phyloP scores from a whole-genome alignment of 1,140 invertebrate species.

The Drosophila kanapiae region DNA sequence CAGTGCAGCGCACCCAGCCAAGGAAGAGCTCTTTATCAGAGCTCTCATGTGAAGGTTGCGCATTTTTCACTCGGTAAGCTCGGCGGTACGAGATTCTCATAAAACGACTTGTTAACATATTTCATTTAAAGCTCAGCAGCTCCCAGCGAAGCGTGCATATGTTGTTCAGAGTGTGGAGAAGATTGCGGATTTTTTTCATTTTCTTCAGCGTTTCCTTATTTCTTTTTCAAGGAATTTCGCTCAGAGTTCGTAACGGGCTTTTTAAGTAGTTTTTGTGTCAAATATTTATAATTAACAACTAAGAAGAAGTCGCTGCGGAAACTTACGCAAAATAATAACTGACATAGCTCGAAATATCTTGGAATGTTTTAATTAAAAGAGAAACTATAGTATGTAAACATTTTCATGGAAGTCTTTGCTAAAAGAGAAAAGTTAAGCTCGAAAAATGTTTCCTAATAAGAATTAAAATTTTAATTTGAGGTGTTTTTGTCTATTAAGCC shows the following conservation, averaged over 20 bases:
- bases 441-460: background rate
- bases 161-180: background rate
- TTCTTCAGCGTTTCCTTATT: too few relatives aligned
- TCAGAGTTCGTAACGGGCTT: background rate
- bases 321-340: too few relatives aligned
- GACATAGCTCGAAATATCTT: too few relatives aligned
- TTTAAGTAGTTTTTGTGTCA: background rate
- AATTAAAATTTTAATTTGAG: background rate
- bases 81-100: background rate
- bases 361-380: too few relatives aligned
- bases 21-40: slow-evolving; percentile 12
- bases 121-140: background rate
- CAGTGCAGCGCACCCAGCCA: background rate
- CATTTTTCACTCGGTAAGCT: slow-evolving; percentile 15
- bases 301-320: background rate
- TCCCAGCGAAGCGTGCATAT: background rate
- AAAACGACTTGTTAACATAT: slow-evolving; percentile 26
- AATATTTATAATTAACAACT: background rate
- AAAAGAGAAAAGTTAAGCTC: background rate
- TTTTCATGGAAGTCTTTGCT: background rate
- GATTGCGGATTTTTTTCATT: background rate
- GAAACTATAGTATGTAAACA: too few relatives aligned
- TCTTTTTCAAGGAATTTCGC: background rate
- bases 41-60: slow-evolving; percentile 5
- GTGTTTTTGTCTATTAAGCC: background rate